Base-by-base conservation (phyloP, 2,113 vertebrate genomes). In the Hemiprocne comata region DNA sequence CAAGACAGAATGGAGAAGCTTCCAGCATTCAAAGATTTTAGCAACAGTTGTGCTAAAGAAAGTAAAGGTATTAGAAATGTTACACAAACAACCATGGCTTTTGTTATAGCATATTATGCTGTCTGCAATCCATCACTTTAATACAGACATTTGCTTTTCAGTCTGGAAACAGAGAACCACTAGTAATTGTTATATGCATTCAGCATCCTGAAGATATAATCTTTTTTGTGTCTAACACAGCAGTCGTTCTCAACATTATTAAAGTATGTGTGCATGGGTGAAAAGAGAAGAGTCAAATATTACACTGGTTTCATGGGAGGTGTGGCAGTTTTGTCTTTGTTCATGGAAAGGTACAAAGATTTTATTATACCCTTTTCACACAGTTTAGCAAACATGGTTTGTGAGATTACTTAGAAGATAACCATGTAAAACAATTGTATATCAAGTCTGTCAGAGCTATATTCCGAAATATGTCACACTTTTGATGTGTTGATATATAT, bases 61-160 rank as follows among this genome's bases (percentile, higher is more conserved):
- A 79, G 29, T 58, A 65, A 75, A 89, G 36, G 23, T 54, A 58
- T 81, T 83, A 83, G 46, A 80, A 84, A 78, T 69, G 65, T 83
- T 78, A 60, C 78, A 78, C n/a, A 94, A 91, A 87, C n/a, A 91
- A 38, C 33, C n/a, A 23, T 10, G 57, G 53, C 57, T 93, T 48
- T 92, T 91, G 51, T 64, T 88, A 36, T 24, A 69, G 57, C 25
- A 17, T 75, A 74, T 83, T 88, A 57, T 36, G 50, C 18, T 65
- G 69, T 62, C 90, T 61, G 53, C 73, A 80, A 61, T 75, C 85
- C 79, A 85, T 75, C 87, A 36, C 74, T 91, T 86, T 73, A 87
- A 79, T 72, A 78, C 40, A 95, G 76, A 73, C 53, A 61, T 88
- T 84, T 90, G 69, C 77, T 90, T 94, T 92, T 96, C 44, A 87